Base-by-base conservation (phyloP, 1,140 invertebrate species). In the Bombus impatiens region DNA sequence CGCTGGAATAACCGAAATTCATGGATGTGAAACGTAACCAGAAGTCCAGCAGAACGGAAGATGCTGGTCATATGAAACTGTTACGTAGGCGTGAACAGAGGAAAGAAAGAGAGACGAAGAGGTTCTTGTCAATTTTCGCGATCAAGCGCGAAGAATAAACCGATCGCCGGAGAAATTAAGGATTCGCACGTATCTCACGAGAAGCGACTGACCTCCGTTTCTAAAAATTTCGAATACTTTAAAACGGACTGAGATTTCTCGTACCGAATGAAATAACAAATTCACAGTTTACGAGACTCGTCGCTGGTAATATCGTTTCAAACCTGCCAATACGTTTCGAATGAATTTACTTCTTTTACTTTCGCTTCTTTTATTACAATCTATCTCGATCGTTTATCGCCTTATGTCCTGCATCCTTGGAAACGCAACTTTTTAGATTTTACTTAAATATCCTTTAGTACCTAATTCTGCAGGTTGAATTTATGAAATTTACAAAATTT, bases 131-230 rank as follows among this genome's bases (percentile, higher is more conserved):
- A 15, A 84, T 70, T 68, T 53, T 76, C 42, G 62, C 32, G 57
- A 82, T 82, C 71, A 35, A n/a, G 10, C 35, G 71, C 40, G 71
- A 82, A 75, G 67, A 82, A 65, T 42, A 62, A 65, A 82, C 28
- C 6, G 5, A 25, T 22, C n/a, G 12, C 13, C 62, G 25, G 44
- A 12, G 57, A 82, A 82, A 75, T 75, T 28, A 47, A 65, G 25
- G 3, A 72, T 47, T 47, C 71, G 12, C 57, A 3, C 6, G 0
- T 53, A 53, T 53, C 22, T 22, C 47, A 32, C 35, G 18, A 35
- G 35, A 79, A 32, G 44, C 35, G 47, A 81, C 32, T 82, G 80
- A 65, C 80, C 70, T 82, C 80, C 13, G 59, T 65, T 65, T 42
- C 53, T 13, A 81, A 42, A 67, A 80, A 80, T 80, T 70, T 53